Conservation (phyloP, 2,797 vertebrate genomes). For the Darevskia mixta region DNA sequence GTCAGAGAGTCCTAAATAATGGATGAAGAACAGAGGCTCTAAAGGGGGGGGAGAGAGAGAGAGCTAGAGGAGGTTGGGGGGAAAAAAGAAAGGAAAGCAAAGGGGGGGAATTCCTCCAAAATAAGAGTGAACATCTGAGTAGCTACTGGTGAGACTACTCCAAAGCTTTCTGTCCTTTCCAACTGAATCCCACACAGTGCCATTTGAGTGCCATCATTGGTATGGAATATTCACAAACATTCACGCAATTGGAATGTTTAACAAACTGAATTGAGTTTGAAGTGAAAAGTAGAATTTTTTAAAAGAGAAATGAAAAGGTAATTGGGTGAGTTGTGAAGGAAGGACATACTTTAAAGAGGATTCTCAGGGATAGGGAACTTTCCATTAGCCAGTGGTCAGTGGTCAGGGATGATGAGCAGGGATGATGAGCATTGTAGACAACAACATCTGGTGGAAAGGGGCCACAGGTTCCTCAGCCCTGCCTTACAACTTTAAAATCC, state of each 20-base stretch:
- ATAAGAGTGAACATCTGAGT: slow-evolving; percentile 11
- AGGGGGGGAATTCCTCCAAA: slow-evolving; percentile 34
- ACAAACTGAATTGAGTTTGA: accelerated
- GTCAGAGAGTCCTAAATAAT: slow-evolving; percentile 89
- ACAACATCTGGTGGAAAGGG: too few species aligned
- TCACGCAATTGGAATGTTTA: not conserved
- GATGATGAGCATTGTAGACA: too few species aligned
- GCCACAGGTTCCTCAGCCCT: too few species aligned
- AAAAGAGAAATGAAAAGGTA: not conserved
- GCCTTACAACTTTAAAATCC: not conserved
- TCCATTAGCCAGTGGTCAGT: too few species aligned
- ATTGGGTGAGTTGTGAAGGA: not conserved
- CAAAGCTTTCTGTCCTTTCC: accelerated
- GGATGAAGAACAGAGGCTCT: slow-evolving; percentile 86
- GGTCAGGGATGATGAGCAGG: too few species aligned
- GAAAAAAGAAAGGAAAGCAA: slow-evolving; percentile 47
- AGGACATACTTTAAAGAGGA: too few species aligned
- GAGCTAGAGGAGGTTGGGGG: slow-evolving; percentile 21
- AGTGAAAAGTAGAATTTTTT: too few species aligned
- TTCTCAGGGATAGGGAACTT: too few species aligned
- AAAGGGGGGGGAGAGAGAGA: not conserved
- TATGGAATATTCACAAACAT: not conserved
- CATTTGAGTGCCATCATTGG: not conserved
- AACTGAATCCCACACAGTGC: accelerated
- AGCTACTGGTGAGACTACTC: not conserved